A percentile compares a stretch with the other conserved stretches of the same genome.
Conservation (phyloP, 2,888 invertebrate genomes). For the Amphiduros pacificus region DNA sequence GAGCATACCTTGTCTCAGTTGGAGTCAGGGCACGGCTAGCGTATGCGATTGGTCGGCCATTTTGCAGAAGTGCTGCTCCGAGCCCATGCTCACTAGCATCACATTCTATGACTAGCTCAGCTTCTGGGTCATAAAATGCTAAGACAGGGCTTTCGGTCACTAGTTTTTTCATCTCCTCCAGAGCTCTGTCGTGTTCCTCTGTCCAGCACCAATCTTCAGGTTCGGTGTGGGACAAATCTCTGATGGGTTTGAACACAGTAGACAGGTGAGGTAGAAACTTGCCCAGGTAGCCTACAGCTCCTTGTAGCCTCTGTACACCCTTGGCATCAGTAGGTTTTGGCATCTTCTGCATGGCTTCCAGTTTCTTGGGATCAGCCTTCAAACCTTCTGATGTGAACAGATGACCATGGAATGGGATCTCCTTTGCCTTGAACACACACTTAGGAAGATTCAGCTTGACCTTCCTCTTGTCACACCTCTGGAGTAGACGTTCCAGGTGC, state of each 20-base stretch:
- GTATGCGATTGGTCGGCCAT: too few relatives aligned
- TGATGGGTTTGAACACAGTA: not conserved
- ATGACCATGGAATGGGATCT: slow-evolving; percentile 22
- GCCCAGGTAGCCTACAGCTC: slow-evolving; percentile 20
- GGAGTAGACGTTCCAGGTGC: slow-evolving; percentile 18
- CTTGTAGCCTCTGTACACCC: slow-evolving; percentile 25
- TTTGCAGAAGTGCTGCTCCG: too few relatives aligned
- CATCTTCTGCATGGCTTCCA: slow-evolving; percentile 22
- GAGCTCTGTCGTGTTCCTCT: too few relatives aligned
- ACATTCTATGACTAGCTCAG: too few relatives aligned
- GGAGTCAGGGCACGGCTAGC: too few relatives aligned
- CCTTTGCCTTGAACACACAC: not conserved
- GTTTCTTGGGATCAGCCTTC: slow-evolving; percentile 20
- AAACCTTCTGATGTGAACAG: slow-evolving; percentile 15
- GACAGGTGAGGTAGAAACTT: slow-evolving; percentile 19
- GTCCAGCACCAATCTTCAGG: too few relatives aligned
- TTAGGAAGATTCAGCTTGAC: slow-evolving; percentile 11
- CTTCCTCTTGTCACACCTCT: not conserved
- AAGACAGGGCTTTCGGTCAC: too few relatives aligned
- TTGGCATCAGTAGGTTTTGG: slow-evolving; percentile 15
- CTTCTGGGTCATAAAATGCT: too few relatives aligned
- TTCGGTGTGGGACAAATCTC: too few relatives aligned
- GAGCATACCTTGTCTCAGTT: too few relatives aligned
- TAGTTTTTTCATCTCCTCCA: too few relatives aligned
- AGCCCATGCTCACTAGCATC: too few relatives aligned